Percentiles rank a stretch among this genome's conserved stretches.
phyloP scores from a whole-genome alignment of 2,113 vertebrate genomes.

The Vanacampus margaritifer region DNA sequence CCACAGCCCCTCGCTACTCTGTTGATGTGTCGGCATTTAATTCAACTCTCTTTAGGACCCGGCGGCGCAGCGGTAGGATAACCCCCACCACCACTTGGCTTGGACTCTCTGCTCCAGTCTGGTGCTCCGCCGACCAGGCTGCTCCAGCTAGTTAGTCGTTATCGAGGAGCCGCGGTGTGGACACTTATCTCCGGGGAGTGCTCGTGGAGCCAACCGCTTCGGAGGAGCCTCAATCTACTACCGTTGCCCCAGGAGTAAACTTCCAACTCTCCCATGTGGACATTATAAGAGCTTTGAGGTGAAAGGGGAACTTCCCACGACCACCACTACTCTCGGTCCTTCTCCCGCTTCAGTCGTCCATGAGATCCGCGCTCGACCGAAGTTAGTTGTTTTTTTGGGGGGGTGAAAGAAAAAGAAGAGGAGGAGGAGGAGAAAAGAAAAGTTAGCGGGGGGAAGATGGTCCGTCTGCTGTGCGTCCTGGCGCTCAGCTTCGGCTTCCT shows the following conservation, averaged over 20 bases:
- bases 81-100: slow-evolving; percentile 38
- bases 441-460: slow-evolving; percentile 76
- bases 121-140: slow-evolving; percentile 10
- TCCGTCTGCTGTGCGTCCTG: slow-evolving; percentile 82
- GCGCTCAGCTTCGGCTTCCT: slow-evolving; percentile 79
- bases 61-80: slow-evolving; percentile 65
- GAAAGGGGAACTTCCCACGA: slow-evolving; percentile 49
- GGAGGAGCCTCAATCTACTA: not conserved
- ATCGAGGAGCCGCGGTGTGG: slow-evolving; percentile 76
- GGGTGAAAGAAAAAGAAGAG: slow-evolving; percentile 41
- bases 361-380: slow-evolving; percentile 68
- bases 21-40: not conserved
- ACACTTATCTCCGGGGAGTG: slow-evolving; percentile 73
- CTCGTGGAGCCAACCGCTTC: slow-evolving; percentile 52
- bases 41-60: slow-evolving; percentile 72
- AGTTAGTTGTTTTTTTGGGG: slow-evolving; percentile 69
- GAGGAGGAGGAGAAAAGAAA: slow-evolving; percentile 56
- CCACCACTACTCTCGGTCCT: slow-evolving; percentile 36
- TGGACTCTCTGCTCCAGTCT: slow-evolving; percentile 72
- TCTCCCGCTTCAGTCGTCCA: slow-evolving; percentile 62
- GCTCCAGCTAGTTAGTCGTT: slow-evolving; percentile 61
- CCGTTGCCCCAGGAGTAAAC: slow-evolving; percentile 62
- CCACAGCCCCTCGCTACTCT: slow-evolving; percentile 8
- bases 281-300: slow-evolving; percentile 47
- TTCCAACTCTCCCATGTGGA: slow-evolving; percentile 69